These are phyloP conservation scores for Tenebrio molitor DNA, from an alignment of 1,140 invertebrate genomes.

Conservation along the genomic window DNA sequence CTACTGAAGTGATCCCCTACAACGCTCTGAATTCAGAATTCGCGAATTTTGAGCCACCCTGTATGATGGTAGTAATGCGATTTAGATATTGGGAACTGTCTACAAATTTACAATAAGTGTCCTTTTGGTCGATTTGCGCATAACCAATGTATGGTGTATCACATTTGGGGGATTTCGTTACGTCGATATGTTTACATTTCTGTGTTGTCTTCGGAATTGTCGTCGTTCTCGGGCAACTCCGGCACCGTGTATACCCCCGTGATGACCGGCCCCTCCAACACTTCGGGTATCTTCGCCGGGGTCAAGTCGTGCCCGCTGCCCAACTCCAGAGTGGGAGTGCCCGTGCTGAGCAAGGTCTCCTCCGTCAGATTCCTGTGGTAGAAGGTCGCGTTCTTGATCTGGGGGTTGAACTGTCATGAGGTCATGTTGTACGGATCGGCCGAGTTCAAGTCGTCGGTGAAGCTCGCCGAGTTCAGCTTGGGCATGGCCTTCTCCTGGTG, in stretches of 20 bases:
- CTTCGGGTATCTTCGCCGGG: slow-evolving; percentile 65
- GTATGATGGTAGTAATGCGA: no score
- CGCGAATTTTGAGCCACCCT: no score
- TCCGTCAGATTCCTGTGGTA: slow-evolving; percentile 77
- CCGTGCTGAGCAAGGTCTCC: slow-evolving; percentile 72
- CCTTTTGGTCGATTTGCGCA: background rate
- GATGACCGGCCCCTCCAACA: slow-evolving; percentile 65
- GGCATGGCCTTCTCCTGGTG: slow-evolving; percentile 67
- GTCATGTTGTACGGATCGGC: slow-evolving; percentile 72
- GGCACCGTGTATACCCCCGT: slow-evolving; percentile 75
- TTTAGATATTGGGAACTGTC: background rate
- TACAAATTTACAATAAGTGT: background rate
- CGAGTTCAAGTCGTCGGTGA: slow-evolving; percentile 71
- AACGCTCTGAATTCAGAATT: no score
- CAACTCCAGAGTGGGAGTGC: slow-evolving; percentile 71
- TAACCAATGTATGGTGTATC: background rate
- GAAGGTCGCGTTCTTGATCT: slow-evolving; percentile 65
- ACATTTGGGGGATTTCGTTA: background rate
- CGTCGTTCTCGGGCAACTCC: slow-evolving; percentile 75
- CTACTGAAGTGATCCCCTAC: no score
- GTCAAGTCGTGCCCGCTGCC: slow-evolving; percentile 60
- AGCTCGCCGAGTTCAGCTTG: slow-evolving; percentile 67
- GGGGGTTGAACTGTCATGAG: slow-evolving; percentile 76
- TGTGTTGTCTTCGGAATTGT: slow-evolving; percentile 72
- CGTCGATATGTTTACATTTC: slow-evolving; percentile 68